These are phyloP conservation scores for Felis chaus DNA, from an alignment of 2,113 vertebrate genomes.

Conservation along the genomic window DNA sequence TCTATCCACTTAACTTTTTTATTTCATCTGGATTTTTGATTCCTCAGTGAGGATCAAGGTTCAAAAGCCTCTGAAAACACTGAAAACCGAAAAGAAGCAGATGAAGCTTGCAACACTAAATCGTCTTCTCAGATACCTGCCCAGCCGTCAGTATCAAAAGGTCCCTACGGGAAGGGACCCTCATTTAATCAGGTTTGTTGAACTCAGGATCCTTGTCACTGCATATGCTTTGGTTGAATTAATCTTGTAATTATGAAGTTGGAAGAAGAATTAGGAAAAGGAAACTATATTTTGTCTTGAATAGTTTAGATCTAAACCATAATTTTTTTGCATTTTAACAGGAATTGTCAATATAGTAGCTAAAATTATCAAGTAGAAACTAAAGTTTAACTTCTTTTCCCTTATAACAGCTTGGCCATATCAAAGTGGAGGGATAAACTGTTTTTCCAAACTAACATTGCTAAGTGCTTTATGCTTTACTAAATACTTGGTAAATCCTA, in stretches of 20 bases:
- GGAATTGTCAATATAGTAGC: background rate
- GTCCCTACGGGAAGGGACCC: slow-evolving; percentile 87
- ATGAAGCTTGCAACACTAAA: slow-evolving; percentile 87
- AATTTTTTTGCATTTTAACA: background rate
- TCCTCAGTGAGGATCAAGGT: slow-evolving; percentile 86
- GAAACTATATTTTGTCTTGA: background rate
- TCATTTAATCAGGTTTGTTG: slow-evolving; percentile 91
- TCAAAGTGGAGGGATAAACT: background rate
- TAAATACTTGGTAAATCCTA: background rate
- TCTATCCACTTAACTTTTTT: slow-evolving; percentile 6
- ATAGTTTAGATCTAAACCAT: background rate
- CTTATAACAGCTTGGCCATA: background rate
- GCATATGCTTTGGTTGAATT: background rate
- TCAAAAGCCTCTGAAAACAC: slow-evolving; percentile 86
- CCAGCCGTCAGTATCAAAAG: slow-evolving; percentile 83
- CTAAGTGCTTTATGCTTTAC: background rate
- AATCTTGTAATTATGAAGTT: background rate
- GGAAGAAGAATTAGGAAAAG: background rate
- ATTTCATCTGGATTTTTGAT: slow-evolving; percentile 57
- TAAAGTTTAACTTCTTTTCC: background rate
- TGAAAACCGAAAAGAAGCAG: slow-evolving; percentile 89
- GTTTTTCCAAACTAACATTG: background rate
- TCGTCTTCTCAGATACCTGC: slow-evolving; percentile 83
- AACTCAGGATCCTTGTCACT: background rate
- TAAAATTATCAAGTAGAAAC: background rate